Percentiles rank a stretch among this genome's conserved stretches.
Evolutionary conservation across 2,113 vertebrate genomes (phyloP).

Genomic region (Oxyruncus cristatus): DNA sequence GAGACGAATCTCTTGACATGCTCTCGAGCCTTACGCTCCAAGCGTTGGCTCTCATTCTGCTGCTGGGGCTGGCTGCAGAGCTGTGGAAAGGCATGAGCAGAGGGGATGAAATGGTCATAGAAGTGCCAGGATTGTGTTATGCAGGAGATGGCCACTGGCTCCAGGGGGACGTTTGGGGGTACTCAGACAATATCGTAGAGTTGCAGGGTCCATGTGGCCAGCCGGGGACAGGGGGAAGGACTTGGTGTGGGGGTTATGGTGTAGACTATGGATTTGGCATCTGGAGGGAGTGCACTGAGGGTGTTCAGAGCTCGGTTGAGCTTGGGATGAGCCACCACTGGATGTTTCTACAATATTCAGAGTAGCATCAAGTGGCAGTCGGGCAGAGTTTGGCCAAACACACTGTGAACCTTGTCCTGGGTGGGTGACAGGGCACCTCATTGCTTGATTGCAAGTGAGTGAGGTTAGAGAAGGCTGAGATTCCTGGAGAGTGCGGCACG

Average conservation of each 20-base stretch:
- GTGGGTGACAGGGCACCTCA: background rate
- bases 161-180: background rate
- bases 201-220: rapidly evolving
- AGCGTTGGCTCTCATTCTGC: background rate
- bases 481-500: background rate
- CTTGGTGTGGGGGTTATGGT: rapidly evolving
- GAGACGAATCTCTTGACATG: background rate
- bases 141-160: rapidly evolving
- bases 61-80: background rate
- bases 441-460: background rate
- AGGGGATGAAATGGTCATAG: background rate
- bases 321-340: background rate
- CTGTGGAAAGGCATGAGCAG: background rate
- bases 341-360: background rate
- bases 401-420: background rate
- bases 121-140: background rate
- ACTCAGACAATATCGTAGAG: background rate
- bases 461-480: background rate
- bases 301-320: background rate
- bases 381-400: background rate
- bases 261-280: background rate
- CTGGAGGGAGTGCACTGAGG: background rate
- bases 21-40: background rate
- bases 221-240: rapidly evolving
- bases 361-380: background rate